A percentile compares a stretch with the other conserved stretches of the same genome.
Evolutionary conservation across 1,140 invertebrate species (phyloP).

Genomic region (Triops cancriformis): DNA sequence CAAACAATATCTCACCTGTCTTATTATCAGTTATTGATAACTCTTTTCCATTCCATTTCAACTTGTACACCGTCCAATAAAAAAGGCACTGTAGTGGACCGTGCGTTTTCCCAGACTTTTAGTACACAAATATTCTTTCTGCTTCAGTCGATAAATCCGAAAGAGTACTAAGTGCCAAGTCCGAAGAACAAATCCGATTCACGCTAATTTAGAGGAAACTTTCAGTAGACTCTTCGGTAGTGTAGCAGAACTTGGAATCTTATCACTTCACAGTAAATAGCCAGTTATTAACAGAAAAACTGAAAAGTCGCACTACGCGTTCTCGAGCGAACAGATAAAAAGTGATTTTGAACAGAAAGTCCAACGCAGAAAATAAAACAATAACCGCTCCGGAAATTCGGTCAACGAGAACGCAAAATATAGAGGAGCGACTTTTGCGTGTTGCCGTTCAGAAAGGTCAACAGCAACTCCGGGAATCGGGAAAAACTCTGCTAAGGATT

Average conservation of each 20-base stretch:
- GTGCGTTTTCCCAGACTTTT: neutral
- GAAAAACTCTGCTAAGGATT: neutral
- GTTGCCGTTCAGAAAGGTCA: constrained; percentile 1
- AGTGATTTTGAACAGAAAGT: too few species aligned
- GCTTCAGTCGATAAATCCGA: neutral
- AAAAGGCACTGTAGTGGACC: neutral
- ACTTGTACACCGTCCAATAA: neutral
- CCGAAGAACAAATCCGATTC: neutral
- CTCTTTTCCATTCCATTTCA: neutral
- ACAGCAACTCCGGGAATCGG: constrained; percentile 12
- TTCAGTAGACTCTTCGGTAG: neutral
- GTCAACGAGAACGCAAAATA: neutral
- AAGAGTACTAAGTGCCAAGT: neutral
- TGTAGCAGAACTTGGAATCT: too few species aligned
- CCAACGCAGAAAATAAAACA: too few species aligned
- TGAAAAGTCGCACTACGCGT: too few species aligned
- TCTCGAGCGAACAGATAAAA: too few species aligned
- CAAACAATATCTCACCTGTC: neutral
- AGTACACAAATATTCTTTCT: neutral
- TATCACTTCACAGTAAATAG: too few species aligned
- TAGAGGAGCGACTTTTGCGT: neutral
- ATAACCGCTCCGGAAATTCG: too few species aligned
- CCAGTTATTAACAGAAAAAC: too few species aligned
- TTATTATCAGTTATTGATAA: constrained; percentile 2
- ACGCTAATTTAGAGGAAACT: neutral